Percentiles rank a stretch among this genome's conserved stretches.
Conservation (phyloP, 1,140 invertebrate species). For the Caenorhabditis brenneri region DNA sequence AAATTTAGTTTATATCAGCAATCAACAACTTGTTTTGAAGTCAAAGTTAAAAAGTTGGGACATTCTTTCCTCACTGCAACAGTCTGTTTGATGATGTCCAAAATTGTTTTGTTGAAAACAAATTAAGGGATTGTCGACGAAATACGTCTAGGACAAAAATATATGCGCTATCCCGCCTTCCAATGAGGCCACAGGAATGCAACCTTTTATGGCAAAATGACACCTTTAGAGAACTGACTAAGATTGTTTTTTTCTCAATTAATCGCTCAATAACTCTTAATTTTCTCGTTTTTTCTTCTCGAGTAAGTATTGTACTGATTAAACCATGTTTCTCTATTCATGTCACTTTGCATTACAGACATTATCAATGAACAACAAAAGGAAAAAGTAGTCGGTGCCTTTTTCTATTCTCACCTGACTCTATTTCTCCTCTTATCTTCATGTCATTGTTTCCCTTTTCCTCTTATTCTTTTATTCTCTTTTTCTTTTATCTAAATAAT, state of each 20-base stretch:
- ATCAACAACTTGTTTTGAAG: constrained; percentile 26
- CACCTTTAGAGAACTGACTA: too few relatives aligned
- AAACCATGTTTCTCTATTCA: too few relatives aligned
- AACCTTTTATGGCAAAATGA: too few relatives aligned
- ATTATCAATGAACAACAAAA: background rate
- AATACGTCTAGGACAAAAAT: background rate
- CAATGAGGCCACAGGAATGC: too few relatives aligned
- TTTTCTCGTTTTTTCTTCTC: too few relatives aligned
- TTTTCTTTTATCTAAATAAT: background rate
- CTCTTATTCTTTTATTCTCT: background rate
- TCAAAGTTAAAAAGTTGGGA: constrained; percentile 9
- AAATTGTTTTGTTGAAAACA: background rate
- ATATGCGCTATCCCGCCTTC: too few relatives aligned
- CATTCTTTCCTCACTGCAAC: background rate
- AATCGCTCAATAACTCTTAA: too few relatives aligned
- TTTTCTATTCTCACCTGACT: background rate
- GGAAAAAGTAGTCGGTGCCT: background rate
- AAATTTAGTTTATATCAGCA: constrained; percentile 18
- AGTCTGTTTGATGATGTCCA: background rate
- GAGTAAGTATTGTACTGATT: background rate
- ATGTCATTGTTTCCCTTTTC: background rate
- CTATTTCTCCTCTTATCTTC: background rate
- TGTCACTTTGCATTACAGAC: background rate
- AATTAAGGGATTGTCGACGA: background rate
- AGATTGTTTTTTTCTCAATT: too few relatives aligned